Base-by-base conservation (phyloP, 2,888 invertebrate species). In the Candidula unifasciata region DNA sequence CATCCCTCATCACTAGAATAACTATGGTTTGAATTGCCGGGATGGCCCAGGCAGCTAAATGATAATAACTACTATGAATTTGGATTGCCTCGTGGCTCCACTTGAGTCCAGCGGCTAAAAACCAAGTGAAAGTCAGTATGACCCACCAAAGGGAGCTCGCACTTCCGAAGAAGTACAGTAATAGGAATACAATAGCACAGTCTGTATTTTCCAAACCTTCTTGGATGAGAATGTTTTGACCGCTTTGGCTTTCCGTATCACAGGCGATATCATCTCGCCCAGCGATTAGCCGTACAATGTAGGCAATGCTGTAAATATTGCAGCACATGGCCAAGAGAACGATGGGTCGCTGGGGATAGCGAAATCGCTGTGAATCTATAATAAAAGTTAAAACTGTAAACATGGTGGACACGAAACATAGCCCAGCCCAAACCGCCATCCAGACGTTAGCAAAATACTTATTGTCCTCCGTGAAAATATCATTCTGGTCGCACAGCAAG, bases 71-170 rank as follows among this genome's bases (percentile, higher is more conserved):
- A 82, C 94, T 95, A 91, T 94, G 95, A 88, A 93, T 95, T 91
- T 95, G 94, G 86, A 94, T 95, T 92, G 93, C 95, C 89, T 96
- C 96, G 85, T 95, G 94, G 79, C 94, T 94, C 95, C 95, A 95
- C 86, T 94, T 94, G n/a, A 94, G 91, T 76, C 94, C 94, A 16
- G 95, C 94, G 6, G 95, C 89, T 83, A 96, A 94, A 91, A 95
- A 95, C 98, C 98, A 98, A 91, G 97, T 97, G 66, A 97, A 96
- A 76, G 97, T 96, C 78, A 98, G 95, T 88, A 97, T 96, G 79
- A 98, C 96, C 98, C 97, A 95, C 98, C 98, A 98, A 86, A 97
- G 96, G 86, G 96, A 96, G 54, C 97, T 96, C 69, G 98, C 97
- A 94, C 97, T 96, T 86, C 97, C 97, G 94, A 98, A 98, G 95